Evolutionary conservation across 2,113 vertebrate genomes (phyloP).

Genomic region (Bos indicus): DNA sequence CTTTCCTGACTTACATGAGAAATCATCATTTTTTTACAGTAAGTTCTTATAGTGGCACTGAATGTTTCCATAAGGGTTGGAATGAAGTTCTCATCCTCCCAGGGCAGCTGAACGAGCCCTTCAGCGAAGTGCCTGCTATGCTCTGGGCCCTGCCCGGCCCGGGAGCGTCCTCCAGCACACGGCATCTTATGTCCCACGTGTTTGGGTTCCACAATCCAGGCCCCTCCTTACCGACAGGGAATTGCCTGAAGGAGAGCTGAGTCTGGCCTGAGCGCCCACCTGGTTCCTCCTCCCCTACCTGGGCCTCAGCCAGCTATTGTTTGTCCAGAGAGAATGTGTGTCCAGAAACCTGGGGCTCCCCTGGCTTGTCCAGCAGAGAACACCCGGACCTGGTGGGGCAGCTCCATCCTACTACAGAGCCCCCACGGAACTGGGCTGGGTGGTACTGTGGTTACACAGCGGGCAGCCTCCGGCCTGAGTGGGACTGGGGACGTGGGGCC

Average conservation of each 20-base stretch:
- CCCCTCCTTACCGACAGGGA: not conserved
- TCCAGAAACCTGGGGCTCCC: not conserved
- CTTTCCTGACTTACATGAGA: not conserved
- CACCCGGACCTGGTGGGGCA: not conserved
- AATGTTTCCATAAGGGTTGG: not conserved
- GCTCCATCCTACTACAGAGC: not conserved
- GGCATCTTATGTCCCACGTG: not conserved
- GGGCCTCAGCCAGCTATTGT: not conserved
- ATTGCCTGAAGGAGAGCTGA: not conserved
- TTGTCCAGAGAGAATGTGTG: not conserved
- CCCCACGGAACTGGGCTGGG: not conserved
- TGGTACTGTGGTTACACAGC: not conserved
- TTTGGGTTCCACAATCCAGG: not conserved
- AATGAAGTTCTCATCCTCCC: not conserved
- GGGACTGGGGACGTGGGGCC: not conserved
- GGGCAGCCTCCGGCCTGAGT: not conserved
- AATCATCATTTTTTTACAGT: not conserved
- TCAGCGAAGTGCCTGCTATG: not conserved
- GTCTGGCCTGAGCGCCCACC: not conserved
- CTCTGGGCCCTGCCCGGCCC: too few species aligned
- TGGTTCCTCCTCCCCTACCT: not conserved
- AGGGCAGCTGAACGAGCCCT: not conserved
- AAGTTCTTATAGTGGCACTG: not conserved
- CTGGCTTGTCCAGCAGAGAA: not conserved
- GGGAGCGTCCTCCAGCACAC: not conserved